Evolutionary conservation across 2,113 vertebrate species (phyloP).

Genomic region (Gracilinanus agilis): DNA sequence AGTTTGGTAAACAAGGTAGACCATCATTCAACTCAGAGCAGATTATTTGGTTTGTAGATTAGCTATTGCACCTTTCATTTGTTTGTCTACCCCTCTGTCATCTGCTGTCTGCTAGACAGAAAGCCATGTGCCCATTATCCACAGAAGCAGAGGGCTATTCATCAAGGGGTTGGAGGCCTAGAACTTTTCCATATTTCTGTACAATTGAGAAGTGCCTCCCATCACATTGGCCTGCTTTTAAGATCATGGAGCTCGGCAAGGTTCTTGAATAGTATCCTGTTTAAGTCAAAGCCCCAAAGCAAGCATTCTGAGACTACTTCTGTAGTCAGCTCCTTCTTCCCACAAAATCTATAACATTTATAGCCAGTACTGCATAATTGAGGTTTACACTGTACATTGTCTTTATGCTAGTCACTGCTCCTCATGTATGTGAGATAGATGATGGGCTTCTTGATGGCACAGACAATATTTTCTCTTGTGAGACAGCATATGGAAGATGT

Average conservation of each 20-base stretch:
- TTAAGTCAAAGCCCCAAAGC: background rate
- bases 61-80: background rate
- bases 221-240: background rate
- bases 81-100: background rate
- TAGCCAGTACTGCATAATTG: background rate
- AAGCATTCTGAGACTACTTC: background rate
- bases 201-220: background rate
- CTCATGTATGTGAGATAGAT: background rate
- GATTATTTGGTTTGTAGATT: background rate
- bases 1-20: background rate
- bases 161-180: background rate
- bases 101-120: background rate
- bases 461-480: background rate
- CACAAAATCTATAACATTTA: background rate
- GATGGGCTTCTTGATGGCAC: background rate
- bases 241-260: background rate
- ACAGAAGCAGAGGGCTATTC: background rate
- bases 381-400: background rate
- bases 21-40: background rate
- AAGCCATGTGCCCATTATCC: background rate
- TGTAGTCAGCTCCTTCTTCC: background rate
- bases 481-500: background rate
- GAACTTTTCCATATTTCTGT: background rate
- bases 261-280: background rate
- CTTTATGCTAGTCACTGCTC: background rate